Base-by-base conservation (phyloP, 2,797 vertebrate genomes). In the Benthosema pterotum region DNA sequence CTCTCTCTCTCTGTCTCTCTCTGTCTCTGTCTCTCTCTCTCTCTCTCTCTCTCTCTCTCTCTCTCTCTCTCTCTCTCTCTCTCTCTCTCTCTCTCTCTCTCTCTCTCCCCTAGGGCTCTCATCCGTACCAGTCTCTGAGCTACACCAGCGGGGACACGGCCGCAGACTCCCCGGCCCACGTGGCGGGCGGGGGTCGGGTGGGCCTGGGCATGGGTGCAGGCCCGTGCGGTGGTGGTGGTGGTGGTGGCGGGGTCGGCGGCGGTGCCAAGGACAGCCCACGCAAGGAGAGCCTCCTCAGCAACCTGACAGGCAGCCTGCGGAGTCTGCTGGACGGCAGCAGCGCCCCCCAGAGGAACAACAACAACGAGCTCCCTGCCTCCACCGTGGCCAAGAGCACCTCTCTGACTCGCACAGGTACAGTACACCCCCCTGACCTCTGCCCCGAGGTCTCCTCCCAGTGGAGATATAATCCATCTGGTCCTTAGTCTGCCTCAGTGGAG, bases 121-220 rank as follows among this genome's bases (percentile, higher is more conserved):
- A 99, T 83, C 98, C 98, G 0, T 99, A 99, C 87, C 98, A 99
- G 59, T 99, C 97, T 5, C 83, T 99, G 80, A 99, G 97, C 88
- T 99, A 99, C 79, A 98, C 96, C 47, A 99, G 98, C 45, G 97
- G 97, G 28, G 98, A 99, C 83, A 99, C 97, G 2, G 97, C 95
- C 13, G 97, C 96, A 0, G 98, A 99, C 86, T 99, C 98, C 1
- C 98, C 98, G 0, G 96, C 96, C 60, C 97, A 99, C 0, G 92
- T 94, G 22, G 22, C 3, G 22, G 22, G 22, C 3, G 22, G 22
- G 22, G 22, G 22, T 5, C 22, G 22, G 5, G 22, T 5, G 22
- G 22, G 22, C 22, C n/a, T n/a, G n/a, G n/a, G n/a, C n/a, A n/a
- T n/a, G n/a, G n/a, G n/a, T n/a, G n/a, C n/a, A n/a, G n/a, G n/a